phyloP scores from a whole-genome alignment of 1,140 invertebrate genomes.

The Drosophila serrata region DNA sequence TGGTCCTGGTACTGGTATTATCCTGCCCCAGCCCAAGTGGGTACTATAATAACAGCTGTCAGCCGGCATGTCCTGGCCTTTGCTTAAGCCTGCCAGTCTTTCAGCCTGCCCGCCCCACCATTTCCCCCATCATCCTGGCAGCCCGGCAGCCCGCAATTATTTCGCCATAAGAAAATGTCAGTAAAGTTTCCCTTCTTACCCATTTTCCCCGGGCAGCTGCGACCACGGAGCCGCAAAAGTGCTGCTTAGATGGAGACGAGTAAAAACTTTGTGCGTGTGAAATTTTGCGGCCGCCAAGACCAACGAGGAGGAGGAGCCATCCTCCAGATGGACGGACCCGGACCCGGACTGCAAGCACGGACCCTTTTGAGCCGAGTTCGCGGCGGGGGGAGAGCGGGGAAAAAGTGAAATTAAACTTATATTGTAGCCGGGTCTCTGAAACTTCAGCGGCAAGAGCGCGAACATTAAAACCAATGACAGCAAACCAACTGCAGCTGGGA shows the following conservation, averaged over 20 bases:
- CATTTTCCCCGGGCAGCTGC: conserved; percentile 60
- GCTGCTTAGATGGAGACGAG: conserved; percentile 47
- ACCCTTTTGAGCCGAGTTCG: conserved; percentile 70
- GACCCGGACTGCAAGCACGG: conserved; percentile 52
- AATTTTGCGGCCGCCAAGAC: conserved; percentile 72
- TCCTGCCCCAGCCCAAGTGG: conserved; percentile 34
- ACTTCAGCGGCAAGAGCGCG: conserved; percentile 63
- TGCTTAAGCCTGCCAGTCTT: conserved; percentile 35
- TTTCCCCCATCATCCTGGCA: conserved; percentile 2
- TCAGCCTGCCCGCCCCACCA: neutral
- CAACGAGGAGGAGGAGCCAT: conserved; percentile 53
- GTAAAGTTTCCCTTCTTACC: conserved; percentile 62
- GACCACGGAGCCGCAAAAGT: conserved; percentile 51
- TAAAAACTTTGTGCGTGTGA: conserved; percentile 80
- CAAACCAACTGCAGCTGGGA: conserved; percentile 65
- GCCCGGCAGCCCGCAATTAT: conserved; percentile 59
- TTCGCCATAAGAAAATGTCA: conserved; percentile 79
- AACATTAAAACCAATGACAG: conserved; percentile 77
- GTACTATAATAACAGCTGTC: conserved; percentile 73
- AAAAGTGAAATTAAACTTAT: conserved; percentile 82
- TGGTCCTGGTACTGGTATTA: conserved; percentile 10
- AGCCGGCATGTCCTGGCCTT: conserved; percentile 62
- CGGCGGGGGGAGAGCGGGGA: neutral
- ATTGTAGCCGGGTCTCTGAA: conserved; percentile 80
- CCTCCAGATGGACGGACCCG: conserved; percentile 52